Evolutionary conservation across 2,888 invertebrate species (phyloP), one percentile per base, ranked within the genome.

Genomic region (Caenorhabditis afra): DNA sequence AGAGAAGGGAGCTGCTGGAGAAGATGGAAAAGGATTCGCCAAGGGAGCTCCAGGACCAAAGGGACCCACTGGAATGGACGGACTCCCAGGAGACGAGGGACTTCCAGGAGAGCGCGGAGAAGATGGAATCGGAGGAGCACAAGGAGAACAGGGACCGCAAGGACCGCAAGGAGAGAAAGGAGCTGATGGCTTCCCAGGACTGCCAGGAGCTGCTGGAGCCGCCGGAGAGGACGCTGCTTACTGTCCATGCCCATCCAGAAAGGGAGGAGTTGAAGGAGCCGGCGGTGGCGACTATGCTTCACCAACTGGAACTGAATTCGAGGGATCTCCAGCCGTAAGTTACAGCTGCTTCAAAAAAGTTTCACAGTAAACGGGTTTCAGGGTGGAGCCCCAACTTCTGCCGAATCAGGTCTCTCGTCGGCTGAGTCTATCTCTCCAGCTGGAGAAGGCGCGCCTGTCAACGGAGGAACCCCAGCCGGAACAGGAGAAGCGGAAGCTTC

Each of bases 51-150:
- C 85, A 22, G 83, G 84, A 73, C 83, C 84, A 41, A 81, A 85
- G 73, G 87, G 88, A 68, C 83, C 83, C 49, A 55, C 85, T 18
- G 88, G 88, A 67, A 80, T 77, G 76, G 71, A 82, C 22, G 88
- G 88, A 18, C 64, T 82, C 35, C 75, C 71, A 20, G 88, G 88
- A 81, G 87, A 88, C 39, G 88, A 88, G 68, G 88, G 88, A 67
- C 81, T 83, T 53, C 88, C 88, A 53, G 89, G 89, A 66, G 88
- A 86, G 50, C 76, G 89, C 45, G 89, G 89, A 71, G 87, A 87
- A 10, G 89, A 89, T 59, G 86, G 85, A n/a, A 39, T 81, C 10
- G 79, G 81, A 10, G 88, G 88, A 55, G 68, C 78, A 23, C 83
- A 75, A 55, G 88, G 88, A 59, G 84, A 79, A 16, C 71, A 71